Conservation (phyloP, 2,888 invertebrate genomes). For the Fragum sueziense region DNA sequence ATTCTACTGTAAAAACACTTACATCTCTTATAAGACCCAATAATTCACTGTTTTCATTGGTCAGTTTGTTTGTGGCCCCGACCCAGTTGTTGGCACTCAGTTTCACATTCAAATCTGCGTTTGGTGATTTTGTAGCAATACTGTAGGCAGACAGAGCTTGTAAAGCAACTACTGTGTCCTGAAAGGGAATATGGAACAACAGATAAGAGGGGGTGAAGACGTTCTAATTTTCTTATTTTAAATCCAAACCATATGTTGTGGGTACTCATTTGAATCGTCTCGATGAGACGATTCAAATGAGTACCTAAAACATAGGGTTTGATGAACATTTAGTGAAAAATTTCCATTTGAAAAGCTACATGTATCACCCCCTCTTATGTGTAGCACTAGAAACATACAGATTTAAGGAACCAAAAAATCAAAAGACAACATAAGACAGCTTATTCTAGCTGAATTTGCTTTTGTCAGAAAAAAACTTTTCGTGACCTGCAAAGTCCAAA, state of each 20-base stretch:
- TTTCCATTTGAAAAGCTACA: neutral
- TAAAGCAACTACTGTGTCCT: conserved; percentile 86
- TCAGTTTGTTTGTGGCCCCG: conserved; percentile 56
- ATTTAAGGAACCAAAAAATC: too few species aligned
- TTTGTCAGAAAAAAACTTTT: too few species aligned
- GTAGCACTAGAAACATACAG: neutral
- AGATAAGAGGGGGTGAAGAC: neutral
- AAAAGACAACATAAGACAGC: too few species aligned
- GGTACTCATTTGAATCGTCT: neutral
- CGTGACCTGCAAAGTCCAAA: too few species aligned
- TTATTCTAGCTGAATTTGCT: too few species aligned
- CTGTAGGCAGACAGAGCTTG: conserved; percentile 86
- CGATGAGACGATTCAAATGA: neutral
- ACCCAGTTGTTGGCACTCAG: conserved; percentile 59
- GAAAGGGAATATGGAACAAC: conserved; percentile 47
- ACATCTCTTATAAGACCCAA: conserved; percentile 68
- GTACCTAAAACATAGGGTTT: too few species aligned
- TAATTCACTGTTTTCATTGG: conserved; percentile 65
- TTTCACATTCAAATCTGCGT: conserved; percentile 71
- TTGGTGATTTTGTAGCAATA: conserved; percentile 82
- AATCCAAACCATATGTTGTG: too few species aligned
- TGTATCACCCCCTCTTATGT: neutral
- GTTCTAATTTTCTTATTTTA: neutral
- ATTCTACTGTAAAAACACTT: too few species aligned
- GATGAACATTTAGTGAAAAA: too few species aligned